phyloP scores from a whole-genome alignment of 1,140 invertebrate genomes.

The Diuraphis noxia region DNA sequence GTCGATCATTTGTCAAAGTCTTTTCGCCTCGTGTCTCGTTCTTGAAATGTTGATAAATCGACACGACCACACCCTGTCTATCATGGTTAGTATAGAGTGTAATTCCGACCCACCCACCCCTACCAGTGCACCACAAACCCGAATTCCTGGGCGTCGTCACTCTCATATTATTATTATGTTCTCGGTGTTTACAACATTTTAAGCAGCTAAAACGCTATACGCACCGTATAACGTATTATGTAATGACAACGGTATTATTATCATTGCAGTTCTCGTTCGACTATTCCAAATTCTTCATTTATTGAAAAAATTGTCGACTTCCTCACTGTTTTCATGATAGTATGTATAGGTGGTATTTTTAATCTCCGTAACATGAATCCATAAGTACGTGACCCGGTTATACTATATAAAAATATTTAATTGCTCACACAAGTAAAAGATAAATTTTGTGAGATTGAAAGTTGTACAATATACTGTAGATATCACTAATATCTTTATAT shows the following conservation, averaged over 20 bases:
- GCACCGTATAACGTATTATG: background rate
- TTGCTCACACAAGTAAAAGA: background rate
- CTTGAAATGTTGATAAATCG: slow-evolving; percentile 49
- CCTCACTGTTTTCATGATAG: background rate
- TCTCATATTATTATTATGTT: slow-evolving; percentile 22
- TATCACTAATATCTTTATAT: background rate
- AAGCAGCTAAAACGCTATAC: background rate
- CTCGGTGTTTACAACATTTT: slow-evolving; percentile 27
- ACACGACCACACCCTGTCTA: slow-evolving; percentile 50
- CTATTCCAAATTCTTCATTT: background rate
- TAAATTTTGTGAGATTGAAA: background rate
- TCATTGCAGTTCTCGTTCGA: background rate
- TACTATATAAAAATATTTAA: background rate
- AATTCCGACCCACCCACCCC: slow-evolving; percentile 16
- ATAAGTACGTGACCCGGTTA: background rate
- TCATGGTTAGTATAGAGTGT: slow-evolving; percentile 37
- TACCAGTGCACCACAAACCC: background rate
- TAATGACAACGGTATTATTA: background rate
- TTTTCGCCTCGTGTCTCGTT: slow-evolving; percentile 45
- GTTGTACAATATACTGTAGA: background rate
- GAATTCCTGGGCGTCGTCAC: slow-evolving; percentile 47
- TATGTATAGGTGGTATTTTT: background rate
- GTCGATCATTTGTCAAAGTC: slow-evolving; percentile 53
- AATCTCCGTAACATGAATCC: background rate
- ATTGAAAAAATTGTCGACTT: background rate